Conservation (phyloP, 2,888 invertebrate genomes). For the Trachelus stipa region DNA sequence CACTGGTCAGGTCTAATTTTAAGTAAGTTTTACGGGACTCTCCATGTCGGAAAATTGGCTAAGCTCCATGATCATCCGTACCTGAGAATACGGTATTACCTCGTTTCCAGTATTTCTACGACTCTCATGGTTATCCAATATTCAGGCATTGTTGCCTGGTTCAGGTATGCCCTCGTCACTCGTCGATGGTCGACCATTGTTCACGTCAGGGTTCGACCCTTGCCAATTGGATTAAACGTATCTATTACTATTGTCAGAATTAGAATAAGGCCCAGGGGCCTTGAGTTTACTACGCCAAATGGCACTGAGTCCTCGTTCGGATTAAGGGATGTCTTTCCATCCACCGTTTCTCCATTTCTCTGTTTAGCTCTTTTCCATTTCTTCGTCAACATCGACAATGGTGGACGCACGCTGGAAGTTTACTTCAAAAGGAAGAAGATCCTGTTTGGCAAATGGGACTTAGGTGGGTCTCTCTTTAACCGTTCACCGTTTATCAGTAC, state of each 20-base stretch:
- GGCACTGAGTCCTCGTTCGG: slow-evolving; percentile 6
- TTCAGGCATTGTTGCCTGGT: slow-evolving; percentile 48
- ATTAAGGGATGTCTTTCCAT: too few relatives aligned
- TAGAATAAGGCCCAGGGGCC: too few relatives aligned
- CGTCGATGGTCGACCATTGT: slow-evolving; percentile 38
- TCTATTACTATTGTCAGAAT: slow-evolving; percentile 60
- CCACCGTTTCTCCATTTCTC: too few relatives aligned
- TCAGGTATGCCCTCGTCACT: slow-evolving; percentile 27
- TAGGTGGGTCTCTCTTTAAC: not conserved
- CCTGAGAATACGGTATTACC: not conserved
- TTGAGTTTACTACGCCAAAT: slow-evolving; percentile 22
- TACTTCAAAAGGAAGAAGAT: too few relatives aligned
- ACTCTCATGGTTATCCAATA: slow-evolving; percentile 57
- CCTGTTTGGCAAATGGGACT: too few relatives aligned
- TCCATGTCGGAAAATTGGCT: slow-evolving; percentile 52
- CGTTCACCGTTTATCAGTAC: not conserved
- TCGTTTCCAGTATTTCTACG: slow-evolving; percentile 13
- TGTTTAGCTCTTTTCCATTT: slow-evolving; percentile 5
- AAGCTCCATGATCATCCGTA: slow-evolving; percentile 31
- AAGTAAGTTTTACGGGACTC: slow-evolving; percentile 46
- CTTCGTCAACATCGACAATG: slow-evolving; percentile 6
- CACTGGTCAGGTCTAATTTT: slow-evolving; percentile 46
- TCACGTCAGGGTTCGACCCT: slow-evolving; percentile 9
- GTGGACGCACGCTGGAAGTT: too few relatives aligned
- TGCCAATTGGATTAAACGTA: slow-evolving; percentile 66